These are phyloP conservation scores for Trachops cirrhosus DNA, from an alignment of 2,797 vertebrate genomes.

Conservation along the genomic window DNA sequence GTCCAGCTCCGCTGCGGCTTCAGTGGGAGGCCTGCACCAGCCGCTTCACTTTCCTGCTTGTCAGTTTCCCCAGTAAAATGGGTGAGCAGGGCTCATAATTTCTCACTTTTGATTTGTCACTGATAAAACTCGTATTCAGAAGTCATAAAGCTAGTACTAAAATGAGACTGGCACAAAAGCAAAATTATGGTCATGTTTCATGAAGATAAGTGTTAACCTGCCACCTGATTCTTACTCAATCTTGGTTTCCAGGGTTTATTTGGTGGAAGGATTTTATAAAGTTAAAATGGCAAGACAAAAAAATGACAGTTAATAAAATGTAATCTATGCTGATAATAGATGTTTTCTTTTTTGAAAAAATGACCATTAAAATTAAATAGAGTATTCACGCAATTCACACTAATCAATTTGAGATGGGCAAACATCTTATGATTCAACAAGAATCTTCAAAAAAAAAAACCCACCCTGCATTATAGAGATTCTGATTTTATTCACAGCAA, in stretches of 20 bases:
- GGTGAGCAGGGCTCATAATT: neutral
- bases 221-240: neutral
- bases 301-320: constrained; percentile 30
- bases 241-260: constrained; percentile 9
- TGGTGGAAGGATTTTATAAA: constrained; percentile 12
- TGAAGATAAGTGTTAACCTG: neutral
- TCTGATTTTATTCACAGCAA: constrained; percentile 24
- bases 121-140: neutral
- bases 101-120: neutral
- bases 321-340: neutral
- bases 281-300: neutral
- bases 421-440: constrained; percentile 24
- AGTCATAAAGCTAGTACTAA: neutral
- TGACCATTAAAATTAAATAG: constrained; percentile 7
- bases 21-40: neutral
- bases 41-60: neutral
- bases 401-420: neutral
- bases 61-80: neutral
- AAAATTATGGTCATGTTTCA: neutral
- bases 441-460: neutral
- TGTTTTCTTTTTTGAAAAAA: neutral
- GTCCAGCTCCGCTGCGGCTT: accelerated
- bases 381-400: neutral
- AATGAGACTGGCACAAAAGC: neutral
- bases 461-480: neutral